phyloP scores from a whole-genome alignment of 2,113 vertebrate species.

The Dromaius novaehollandiae region DNA sequence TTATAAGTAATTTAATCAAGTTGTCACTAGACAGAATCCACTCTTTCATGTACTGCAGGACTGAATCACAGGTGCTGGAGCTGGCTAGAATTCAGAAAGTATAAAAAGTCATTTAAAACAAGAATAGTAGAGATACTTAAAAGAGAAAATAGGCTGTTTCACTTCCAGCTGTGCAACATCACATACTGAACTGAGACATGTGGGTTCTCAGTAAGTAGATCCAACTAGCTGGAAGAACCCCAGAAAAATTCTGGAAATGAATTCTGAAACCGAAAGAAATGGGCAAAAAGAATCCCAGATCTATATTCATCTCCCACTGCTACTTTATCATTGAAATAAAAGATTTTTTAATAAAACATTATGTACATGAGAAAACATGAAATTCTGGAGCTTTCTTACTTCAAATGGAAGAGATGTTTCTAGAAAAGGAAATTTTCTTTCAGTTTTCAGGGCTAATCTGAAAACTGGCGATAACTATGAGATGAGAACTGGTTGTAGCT shows the following conservation, averaged over 20 bases:
- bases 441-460: background rate
- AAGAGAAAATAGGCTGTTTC: background rate
- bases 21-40: background rate
- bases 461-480: background rate
- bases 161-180: background rate
- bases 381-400: background rate
- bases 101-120: background rate
- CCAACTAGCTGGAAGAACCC: background rate
- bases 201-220: background rate
- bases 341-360: background rate
- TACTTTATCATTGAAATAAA: background rate
- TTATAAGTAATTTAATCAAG: background rate
- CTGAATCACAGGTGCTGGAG: background rate
- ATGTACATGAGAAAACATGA: background rate
- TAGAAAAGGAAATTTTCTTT: background rate
- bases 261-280: background rate
- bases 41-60: background rate
- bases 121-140: background rate
- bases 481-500: background rate
- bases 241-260: background rate
- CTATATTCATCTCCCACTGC: background rate
- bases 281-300: background rate
- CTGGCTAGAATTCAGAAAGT: background rate
- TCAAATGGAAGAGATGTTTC: background rate
- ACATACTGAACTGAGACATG: background rate